Conservation (phyloP, 2,888 invertebrate species). For the Tachina lurida region DNA sequence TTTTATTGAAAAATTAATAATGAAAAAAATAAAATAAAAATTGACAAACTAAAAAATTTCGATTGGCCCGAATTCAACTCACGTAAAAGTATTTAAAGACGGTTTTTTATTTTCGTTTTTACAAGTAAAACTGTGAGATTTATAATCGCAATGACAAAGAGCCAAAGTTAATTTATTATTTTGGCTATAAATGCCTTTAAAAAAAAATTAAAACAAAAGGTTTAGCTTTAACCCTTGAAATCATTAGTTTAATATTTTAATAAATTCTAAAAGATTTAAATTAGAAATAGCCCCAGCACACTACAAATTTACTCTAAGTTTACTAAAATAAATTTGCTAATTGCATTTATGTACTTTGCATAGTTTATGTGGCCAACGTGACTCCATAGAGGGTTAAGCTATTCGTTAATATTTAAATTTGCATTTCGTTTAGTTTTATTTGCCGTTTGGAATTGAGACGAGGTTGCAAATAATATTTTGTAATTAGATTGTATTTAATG, state of each 20-base stretch:
- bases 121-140: slow-evolving; percentile 34
- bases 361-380: no score
- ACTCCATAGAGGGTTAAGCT: neutral
- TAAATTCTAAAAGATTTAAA: neutral
- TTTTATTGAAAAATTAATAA: slow-evolving; percentile 29
- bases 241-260: neutral
- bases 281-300: no score
- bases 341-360: neutral
- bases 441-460: neutral
- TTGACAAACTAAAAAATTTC: slow-evolving; percentile 20
- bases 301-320: neutral
- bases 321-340: neutral
- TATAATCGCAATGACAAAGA: slow-evolving; percentile 45
- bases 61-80: slow-evolving; percentile 66
- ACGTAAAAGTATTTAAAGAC: slow-evolving; percentile 63
- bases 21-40: slow-evolving; percentile 20
- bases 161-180: slow-evolving; percentile 28
- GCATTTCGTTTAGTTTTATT: neutral
- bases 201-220: neutral
- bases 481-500: slow-evolving; percentile 17
- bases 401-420: slow-evolving; percentile 6
- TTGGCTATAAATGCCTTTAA: neutral
- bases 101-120: slow-evolving; percentile 15
- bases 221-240: slow-evolving; percentile 6
- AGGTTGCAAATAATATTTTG: slow-evolving; percentile 33